phyloP scores from a whole-genome alignment of 2,797 vertebrate species.

The Cynopterus sphinx region DNA sequence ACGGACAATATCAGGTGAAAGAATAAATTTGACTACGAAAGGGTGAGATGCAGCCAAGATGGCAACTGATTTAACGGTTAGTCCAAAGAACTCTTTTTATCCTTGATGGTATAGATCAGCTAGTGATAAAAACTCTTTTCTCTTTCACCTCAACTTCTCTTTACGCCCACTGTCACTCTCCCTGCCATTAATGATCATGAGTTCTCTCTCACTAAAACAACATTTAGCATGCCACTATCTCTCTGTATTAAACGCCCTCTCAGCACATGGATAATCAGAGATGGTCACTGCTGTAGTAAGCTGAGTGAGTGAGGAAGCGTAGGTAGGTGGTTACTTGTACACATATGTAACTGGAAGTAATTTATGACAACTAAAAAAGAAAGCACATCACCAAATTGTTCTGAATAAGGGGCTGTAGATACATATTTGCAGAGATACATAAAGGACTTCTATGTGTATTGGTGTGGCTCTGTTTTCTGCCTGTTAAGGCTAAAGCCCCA shows the following conservation, averaged over 20 bases:
- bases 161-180: not conserved
- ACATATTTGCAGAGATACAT: not conserved
- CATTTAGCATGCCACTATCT: not conserved
- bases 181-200: not conserved
- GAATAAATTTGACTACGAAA: not conserved
- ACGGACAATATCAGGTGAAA: slow-evolving; percentile 6
- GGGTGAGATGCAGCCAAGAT: not conserved
- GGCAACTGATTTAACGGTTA: not conserved
- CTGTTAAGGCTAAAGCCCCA: not conserved
- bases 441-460: not conserved
- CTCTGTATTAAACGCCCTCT: not conserved
- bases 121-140: not conserved
- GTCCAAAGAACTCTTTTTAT: not conserved
- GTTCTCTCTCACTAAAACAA: not conserved
- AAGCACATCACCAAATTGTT: not conserved
- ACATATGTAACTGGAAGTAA: not conserved
- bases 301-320: not conserved
- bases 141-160: not conserved
- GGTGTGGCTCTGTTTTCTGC: not conserved
- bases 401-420: not conserved
- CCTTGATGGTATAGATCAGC: not conserved
- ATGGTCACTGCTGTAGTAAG: not conserved
- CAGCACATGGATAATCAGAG: not conserved
- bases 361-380: not conserved
- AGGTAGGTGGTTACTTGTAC: not conserved